Base-by-base conservation (phyloP, 2,888 invertebrate genomes). In the Tubiluchus corallicola region DNA sequence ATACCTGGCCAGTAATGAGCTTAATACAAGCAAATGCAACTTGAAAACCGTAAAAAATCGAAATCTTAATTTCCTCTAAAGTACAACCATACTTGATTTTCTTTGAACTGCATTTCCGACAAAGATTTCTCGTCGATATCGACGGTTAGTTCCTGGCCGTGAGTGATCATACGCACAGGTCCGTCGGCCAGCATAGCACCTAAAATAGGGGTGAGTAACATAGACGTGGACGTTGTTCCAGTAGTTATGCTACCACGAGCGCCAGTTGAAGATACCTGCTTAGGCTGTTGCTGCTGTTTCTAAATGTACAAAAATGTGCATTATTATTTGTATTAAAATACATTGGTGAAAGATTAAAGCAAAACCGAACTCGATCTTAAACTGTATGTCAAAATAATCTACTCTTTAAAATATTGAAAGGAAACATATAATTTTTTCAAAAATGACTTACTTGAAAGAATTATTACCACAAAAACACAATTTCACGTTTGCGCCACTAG, bases 71-170 rank as follows among this genome's bases (percentile, higher is more conserved):
- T 18, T 40, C 9, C 4, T 4, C 4, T 13, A 17, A 17, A 40
- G 20, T 16, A n/a, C 20, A 16, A 18, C 20, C 46, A 45, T 54
- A 78, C 79, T 73, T 87, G 90, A 60, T 82, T 79, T 61, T 92
- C 90, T 61, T 90, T 92, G 60, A 90, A 85, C 17, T 87, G 85
- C 71, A 87, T 80, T 62, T 90, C 90, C 37, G 77, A 78, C 2
- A 90, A 67, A 2, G 82, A 82, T 53, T 88, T 79, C 59, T 90
- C 90, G 60, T 92, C 90, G 54, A 82, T 82, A 55, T 92, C 90
- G 2, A 82, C 79, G 0, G 83, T 83, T 4, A 92, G 67, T 60
- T 92, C 92, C 62, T 90, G 88, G 0, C 90, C 90, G 49, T 64
- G 62, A 0, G 87, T 88, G 51, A 90, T 88, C 72, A 90, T 85